phyloP scores from a whole-genome alignment of 2,888 invertebrate species.

The Monopis laevigella region DNA sequence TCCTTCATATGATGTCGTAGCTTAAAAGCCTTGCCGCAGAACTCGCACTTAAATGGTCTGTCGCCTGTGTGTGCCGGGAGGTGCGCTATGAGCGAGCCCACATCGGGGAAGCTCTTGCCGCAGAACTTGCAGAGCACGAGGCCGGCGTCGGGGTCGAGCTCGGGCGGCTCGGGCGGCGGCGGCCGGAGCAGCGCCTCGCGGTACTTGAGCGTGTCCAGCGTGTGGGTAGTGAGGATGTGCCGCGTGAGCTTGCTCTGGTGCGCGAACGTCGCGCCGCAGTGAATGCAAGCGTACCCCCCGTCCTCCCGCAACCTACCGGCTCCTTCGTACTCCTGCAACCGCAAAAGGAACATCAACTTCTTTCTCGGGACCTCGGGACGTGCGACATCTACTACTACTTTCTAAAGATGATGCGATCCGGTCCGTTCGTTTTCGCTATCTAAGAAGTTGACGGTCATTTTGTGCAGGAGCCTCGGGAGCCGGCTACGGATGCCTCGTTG shows the following conservation, averaged over 20 bases:
- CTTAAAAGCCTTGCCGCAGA: conserved; percentile 94
- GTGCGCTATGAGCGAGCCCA: conserved; percentile 86
- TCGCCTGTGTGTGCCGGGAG: conserved; percentile 91
- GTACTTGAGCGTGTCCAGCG: conserved; percentile 87
- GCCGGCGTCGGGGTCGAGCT: conserved; percentile 68
- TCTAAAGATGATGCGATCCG: conserved; percentile 62
- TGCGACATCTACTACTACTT: conserved; percentile 63
- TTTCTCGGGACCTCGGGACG: conserved; percentile 62
- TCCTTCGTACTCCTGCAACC: conserved; percentile 93
- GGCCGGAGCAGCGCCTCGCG: conserved; percentile 72
- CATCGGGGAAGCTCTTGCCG: conserved; percentile 92
- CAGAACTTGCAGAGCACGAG: conserved; percentile 92
- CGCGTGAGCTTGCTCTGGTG: conserved; percentile 92
- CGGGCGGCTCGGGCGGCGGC: conserved; percentile 50
- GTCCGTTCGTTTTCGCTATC: conserved; percentile 49
- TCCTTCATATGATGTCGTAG: conserved; percentile 94
- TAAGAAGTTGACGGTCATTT: conserved; percentile 91
- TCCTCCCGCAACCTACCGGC: conserved; percentile 61
- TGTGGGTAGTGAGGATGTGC: conserved; percentile 89
- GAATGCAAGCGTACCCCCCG: conserved; percentile 82
- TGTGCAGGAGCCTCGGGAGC: conserved; percentile 67
- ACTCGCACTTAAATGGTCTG: conserved; percentile 92
- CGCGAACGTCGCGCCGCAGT: conserved; percentile 88
- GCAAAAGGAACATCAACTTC: conserved; percentile 89
- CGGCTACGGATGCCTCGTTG: conserved; percentile 59